Evolutionary conservation across 53 echinoderm and acorn worm genomes (phyloP).

Genomic region (Luidia sarsii): DNA sequence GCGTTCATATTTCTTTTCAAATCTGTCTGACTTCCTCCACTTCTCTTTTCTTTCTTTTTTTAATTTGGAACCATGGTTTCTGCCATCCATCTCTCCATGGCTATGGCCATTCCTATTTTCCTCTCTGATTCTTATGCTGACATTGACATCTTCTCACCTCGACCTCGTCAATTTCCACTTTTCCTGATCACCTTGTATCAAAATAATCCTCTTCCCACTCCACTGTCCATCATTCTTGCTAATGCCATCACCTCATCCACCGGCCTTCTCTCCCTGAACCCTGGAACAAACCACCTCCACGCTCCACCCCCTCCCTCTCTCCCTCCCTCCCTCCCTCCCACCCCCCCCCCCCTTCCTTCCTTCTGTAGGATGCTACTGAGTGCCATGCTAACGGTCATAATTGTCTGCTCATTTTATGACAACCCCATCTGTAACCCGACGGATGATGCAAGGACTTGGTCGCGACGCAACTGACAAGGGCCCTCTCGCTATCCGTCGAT

Average conservation of each 20-base stretch:
- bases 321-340: background rate
- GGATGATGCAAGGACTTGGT: background rate
- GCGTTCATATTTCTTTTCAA: background rate
- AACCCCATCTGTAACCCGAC: background rate
- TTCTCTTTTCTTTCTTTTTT: conserved; percentile 1
- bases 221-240: background rate
- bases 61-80: background rate
- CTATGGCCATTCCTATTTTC: too few species aligned
- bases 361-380: conserved; percentile 42
- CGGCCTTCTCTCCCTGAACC: background rate
- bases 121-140: too few species aligned
- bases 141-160: too few species aligned
- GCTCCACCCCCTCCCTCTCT: background rate
- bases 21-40: background rate
- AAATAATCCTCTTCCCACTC: too few species aligned
- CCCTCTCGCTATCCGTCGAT: too few species aligned
- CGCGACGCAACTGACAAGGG: background rate
- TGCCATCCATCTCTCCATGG: too few species aligned
- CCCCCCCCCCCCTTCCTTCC: conserved; percentile 4
- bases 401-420: conserved; percentile 12
- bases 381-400: background rate
- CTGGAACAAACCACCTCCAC: background rate
- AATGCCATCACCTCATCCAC: background rate
- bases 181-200: background rate
- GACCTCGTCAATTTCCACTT: background rate